Base-by-base conservation (phyloP, 2,113 vertebrate species). In the Oreochromis spilurus region DNA sequence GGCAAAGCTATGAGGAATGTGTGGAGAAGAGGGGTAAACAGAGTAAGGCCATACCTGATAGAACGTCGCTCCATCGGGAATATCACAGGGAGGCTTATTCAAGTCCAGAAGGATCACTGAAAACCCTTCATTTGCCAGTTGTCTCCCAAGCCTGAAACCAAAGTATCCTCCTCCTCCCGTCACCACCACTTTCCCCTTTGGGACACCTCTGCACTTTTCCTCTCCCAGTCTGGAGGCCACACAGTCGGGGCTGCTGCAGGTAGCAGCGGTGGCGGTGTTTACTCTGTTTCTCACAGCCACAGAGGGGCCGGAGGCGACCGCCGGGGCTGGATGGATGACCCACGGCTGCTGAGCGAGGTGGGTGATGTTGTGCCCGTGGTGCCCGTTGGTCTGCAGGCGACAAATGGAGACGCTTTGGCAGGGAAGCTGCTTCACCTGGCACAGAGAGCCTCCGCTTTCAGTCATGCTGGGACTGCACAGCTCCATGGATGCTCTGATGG, bases 111-210 rank as follows among this genome's bases (percentile, higher is more conserved):
- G 96, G 91, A 97, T 90, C 19, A 98, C 98, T 1, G 95, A 91
- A 52, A 93, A 7, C 9, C 97, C 98, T 2, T 94, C 95, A 50
- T 82, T 92, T 14, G 95, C 96, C 12, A 99, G 97, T 38, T 96
- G 96, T 78, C 94, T 96, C 1, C 97, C 97, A 88, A 99, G 95
- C 52, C 96, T 96, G 79, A 97, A 98, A 2, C 98, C 98, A 50
- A 98, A 96, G 93, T 99, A 99, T 10, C 98, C 98, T 2, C 96
- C 97, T 5, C 98, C 98, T 80, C 98, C 98, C 0, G 98, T 99
- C 86, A 99, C 97, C 92, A 99, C 9, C 13, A 96, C 96, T 94
- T 95, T 98, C 52, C 90, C 92, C 5, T 82, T n/a, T 43, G 91
- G 62, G 90, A 55, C 19, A 12, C 40, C 45, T n/a, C 3, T 26